These are phyloP conservation scores for Pseudoips prasinana DNA, from an alignment of 2,888 invertebrate genomes.

Conservation along the genomic window DNA sequence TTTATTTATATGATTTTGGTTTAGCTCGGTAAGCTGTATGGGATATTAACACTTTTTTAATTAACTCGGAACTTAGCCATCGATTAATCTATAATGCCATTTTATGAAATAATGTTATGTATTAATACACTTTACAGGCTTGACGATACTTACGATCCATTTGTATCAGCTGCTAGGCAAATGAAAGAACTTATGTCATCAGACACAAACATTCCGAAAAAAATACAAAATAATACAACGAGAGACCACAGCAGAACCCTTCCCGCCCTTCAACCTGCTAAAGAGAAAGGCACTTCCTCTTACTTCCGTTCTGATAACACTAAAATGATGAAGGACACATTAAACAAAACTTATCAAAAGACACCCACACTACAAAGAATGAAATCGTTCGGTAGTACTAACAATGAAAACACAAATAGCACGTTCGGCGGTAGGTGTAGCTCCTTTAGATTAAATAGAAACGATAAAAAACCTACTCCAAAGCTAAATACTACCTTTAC, in stretches of 20 bases:
- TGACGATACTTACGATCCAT: slow-evolving; percentile 87
- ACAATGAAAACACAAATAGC: slow-evolving; percentile 58
- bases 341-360: slow-evolving; percentile 79
- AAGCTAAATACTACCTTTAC: slow-evolving; percentile 74
- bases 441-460: slow-evolving; percentile 71
- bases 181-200: slow-evolving; percentile 90
- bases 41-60: too few relatives aligned
- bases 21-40: too few relatives aligned
- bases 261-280: slow-evolving; percentile 62
- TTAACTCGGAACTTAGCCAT: too few relatives aligned
- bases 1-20: background rate
- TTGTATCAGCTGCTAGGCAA: slow-evolving; percentile 90
- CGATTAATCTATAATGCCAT: too few relatives aligned
- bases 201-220: slow-evolving; percentile 80
- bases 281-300: slow-evolving; percentile 59
- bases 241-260: slow-evolving; percentile 71
- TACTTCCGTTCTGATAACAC: slow-evolving; percentile 60
- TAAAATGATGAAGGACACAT: slow-evolving; percentile 75
- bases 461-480: slow-evolving; percentile 69
- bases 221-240: slow-evolving; percentile 55
- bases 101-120: slow-evolving; percentile 11
- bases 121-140: slow-evolving; percentile 57
- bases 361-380: slow-evolving; percentile 75
- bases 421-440: slow-evolving; percentile 69
- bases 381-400: slow-evolving; percentile 75